These are phyloP conservation scores for Halyomorpha halys DNA, from an alignment of 1,140 invertebrate genomes.

Conservation along the genomic window DNA sequence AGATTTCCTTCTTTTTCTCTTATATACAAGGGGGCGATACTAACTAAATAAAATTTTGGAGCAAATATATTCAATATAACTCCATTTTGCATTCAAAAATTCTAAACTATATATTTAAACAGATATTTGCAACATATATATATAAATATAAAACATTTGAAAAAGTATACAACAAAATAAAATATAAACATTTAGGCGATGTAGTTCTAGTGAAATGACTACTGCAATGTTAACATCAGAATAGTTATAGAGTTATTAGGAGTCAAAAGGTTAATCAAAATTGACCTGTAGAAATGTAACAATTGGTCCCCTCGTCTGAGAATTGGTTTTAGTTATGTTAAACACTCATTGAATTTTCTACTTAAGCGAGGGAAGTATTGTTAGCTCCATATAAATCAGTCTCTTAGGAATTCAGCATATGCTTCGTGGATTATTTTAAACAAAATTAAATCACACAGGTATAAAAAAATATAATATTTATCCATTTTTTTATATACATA, in stretches of 20 bases:
- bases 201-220: slow-evolving; percentile 10
- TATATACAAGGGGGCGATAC: slow-evolving; percentile 4
- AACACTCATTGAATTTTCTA: slow-evolving; percentile 19
- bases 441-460: not conserved
- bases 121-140: slow-evolving; percentile 12
- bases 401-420: slow-evolving; percentile 21
- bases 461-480: slow-evolving; percentile 14
- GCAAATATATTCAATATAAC: slow-evolving; percentile 1
- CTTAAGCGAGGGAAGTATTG: slow-evolving; percentile 18
- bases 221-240: slow-evolving; percentile 11
- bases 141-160: slow-evolving; percentile 21
- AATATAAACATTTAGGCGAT: slow-evolving; percentile 13
- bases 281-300: slow-evolving; percentile 11
- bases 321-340: slow-evolving; percentile 17
- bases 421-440: slow-evolving; percentile 1
- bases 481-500: not conserved
- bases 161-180: slow-evolving; percentile 18
- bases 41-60: slow-evolving; percentile 7
- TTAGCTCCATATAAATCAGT: slow-evolving; percentile 21
- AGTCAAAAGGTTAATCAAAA: slow-evolving; percentile 9
- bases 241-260: slow-evolving; percentile 16
- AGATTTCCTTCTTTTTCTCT: not conserved
- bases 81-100: slow-evolving; percentile 15
- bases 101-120: slow-evolving; percentile 10
- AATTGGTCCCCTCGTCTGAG: slow-evolving; percentile 24